These are phyloP conservation scores for Drosophila sordidapex DNA, from an alignment of 2,888 invertebrate genomes.

Conservation along the genomic window DNA sequence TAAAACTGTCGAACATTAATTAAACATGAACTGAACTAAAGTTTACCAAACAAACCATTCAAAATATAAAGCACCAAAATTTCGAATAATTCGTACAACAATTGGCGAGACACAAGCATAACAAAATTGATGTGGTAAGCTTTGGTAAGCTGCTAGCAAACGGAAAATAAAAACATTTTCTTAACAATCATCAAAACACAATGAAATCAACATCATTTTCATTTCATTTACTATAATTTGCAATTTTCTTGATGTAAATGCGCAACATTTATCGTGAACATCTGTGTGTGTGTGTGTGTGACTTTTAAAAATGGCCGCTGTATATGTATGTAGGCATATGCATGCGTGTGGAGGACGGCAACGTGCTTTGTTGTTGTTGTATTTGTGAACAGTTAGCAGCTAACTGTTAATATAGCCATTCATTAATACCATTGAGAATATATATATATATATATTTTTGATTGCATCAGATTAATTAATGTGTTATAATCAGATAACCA, in stretches of 20 bases:
- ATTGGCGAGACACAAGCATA: slow-evolving; percentile 30
- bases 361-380: neutral
- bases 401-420: neutral
- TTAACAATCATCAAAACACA: slow-evolving; percentile 23
- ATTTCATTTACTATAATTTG: slow-evolving; percentile 16
- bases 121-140: slow-evolving; percentile 24
- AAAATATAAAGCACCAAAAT: slow-evolving; percentile 16
- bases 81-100: slow-evolving; percentile 7
- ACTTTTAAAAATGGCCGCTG: slow-evolving; percentile 67
- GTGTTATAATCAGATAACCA: neutral
- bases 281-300: slow-evolving; percentile 25
- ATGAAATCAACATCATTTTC: slow-evolving; percentile 17
- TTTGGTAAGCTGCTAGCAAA: slow-evolving; percentile 73
- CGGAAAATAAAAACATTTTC: neutral
- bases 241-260: slow-evolving; percentile 21
- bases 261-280: slow-evolving; percentile 13
- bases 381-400: neutral
- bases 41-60: slow-evolving; percentile 59
- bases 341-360: slow-evolving; percentile 17
- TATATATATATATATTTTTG: neutral
- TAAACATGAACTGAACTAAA: slow-evolving; percentile 31
- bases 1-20: slow-evolving; percentile 25
- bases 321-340: neutral
- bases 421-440: neutral
- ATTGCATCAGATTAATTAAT: too few species aligned